Conservation (phyloP, 2,113 vertebrate genomes). For the Gobius niger region DNA sequence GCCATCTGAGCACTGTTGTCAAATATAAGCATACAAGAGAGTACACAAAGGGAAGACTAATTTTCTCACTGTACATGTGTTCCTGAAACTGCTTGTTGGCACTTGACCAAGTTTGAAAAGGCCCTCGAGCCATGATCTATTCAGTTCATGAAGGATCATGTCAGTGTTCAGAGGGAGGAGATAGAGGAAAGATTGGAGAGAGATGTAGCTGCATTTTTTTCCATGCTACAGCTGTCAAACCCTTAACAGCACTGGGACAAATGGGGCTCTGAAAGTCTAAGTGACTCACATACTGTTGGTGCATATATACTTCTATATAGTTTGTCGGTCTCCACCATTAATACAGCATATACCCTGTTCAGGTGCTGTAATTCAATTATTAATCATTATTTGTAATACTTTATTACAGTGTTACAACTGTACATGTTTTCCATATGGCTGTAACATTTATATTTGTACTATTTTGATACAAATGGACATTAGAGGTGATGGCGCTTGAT, state of each 20-base stretch:
- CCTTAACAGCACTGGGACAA: slow-evolving; percentile 46
- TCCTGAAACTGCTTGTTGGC: slow-evolving; percentile 35
- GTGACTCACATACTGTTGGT: slow-evolving; percentile 30
- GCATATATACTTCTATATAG: too few relatives aligned
- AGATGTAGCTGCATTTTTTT: slow-evolving; percentile 63
- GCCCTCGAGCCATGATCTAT: slow-evolving; percentile 49
- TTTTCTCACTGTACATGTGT: too few relatives aligned
- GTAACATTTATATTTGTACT: background rate
- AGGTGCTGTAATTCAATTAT: too few relatives aligned
- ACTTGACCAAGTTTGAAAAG: slow-evolving; percentile 46
- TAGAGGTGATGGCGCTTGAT: slow-evolving; percentile 31
- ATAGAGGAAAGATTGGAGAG: slow-evolving; percentile 27
- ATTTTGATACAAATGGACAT: slow-evolving; percentile 26
- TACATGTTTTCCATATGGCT: background rate
- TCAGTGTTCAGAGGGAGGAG: slow-evolving; percentile 48
- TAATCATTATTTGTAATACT: background rate
- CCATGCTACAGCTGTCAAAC: slow-evolving; percentile 55
- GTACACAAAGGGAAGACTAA: too few relatives aligned
- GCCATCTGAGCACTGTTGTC: slow-evolving; percentile 6
- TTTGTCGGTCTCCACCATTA: too few relatives aligned
- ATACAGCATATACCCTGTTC: too few relatives aligned
- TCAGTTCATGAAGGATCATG: slow-evolving; percentile 58
- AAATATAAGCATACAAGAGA: too few relatives aligned
- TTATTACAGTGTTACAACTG: background rate
- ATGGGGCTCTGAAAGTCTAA: slow-evolving; percentile 51